Percentiles rank a stretch among this genome's conserved stretches.
Evolutionary conservation across 2,888 invertebrate species (phyloP).

Genomic region (Sisyra nigra): DNA sequence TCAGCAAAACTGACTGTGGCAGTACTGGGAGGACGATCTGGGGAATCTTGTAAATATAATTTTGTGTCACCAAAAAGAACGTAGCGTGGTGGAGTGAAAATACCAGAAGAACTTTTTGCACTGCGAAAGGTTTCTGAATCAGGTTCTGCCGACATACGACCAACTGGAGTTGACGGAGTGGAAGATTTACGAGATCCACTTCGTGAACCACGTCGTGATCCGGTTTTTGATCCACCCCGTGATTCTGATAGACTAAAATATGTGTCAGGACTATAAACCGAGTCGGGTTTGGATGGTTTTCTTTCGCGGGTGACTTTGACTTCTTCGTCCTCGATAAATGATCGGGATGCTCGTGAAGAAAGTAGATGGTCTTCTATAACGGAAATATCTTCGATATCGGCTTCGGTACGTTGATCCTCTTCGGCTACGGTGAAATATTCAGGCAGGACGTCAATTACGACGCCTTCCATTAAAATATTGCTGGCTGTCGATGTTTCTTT

Average conservation of each 20-base stretch:
- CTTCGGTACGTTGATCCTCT: slow-evolving; percentile 72
- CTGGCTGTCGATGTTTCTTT: slow-evolving; percentile 82
- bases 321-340: not conserved
- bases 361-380: slow-evolving; percentile 9
- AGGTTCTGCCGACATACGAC: slow-evolving; percentile 3
- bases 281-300: slow-evolving; percentile 8
- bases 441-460: slow-evolving; percentile 76
- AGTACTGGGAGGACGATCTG: slow-evolving; percentile 1
- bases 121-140: slow-evolving; percentile 7
- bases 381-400: slow-evolving; percentile 56
- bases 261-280: slow-evolving; percentile 10
- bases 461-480: slow-evolving; percentile 78
- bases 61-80: not conserved
- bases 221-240: slow-evolving; percentile 13
- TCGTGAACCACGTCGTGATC: not conserved
- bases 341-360: slow-evolving; percentile 1
- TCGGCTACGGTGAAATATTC: slow-evolving; percentile 66
- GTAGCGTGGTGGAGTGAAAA: not conserved
- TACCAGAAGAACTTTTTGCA: slow-evolving; percentile 4
- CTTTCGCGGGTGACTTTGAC: not conserved
- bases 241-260: slow-evolving; percentile 15
- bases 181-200: not conserved
- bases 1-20: slow-evolving; percentile 1
- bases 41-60: slow-evolving; percentile 5
- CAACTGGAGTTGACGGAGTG: not conserved